phyloP scores from a whole-genome alignment of 2,113 vertebrate species.

The Sarotherodon lohbergeri region DNA sequence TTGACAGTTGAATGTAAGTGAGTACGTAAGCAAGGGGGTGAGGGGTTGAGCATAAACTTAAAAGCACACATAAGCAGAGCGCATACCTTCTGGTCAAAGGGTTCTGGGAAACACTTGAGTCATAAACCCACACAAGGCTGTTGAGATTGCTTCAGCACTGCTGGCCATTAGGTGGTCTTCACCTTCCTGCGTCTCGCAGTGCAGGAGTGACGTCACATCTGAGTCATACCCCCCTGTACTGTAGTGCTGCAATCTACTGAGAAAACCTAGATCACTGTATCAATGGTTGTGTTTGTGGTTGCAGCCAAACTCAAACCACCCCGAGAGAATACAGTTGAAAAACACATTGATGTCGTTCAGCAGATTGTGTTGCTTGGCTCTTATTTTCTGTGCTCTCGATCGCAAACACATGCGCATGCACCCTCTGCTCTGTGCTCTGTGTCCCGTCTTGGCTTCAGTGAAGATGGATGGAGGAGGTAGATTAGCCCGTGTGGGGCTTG shows the following conservation, averaged over 20 bases:
- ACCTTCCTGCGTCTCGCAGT: slow-evolving; percentile 41
- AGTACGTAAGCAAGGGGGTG: slow-evolving; percentile 21
- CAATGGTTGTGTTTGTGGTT: slow-evolving; percentile 29
- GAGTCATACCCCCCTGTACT: slow-evolving; percentile 34
- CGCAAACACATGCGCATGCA: not conserved
- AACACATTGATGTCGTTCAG: slow-evolving; percentile 2
- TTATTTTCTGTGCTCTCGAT: not conserved
- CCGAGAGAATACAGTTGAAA: not conserved
- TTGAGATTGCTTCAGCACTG: slow-evolving; percentile 49
- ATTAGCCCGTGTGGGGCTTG: slow-evolving; percentile 6
- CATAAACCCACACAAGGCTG: slow-evolving; percentile 29
- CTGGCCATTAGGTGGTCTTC: slow-evolving; percentile 43
- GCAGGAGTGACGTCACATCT: slow-evolving; percentile 44
- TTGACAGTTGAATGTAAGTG: slow-evolving; percentile 24
- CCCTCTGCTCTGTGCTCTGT: not conserved
- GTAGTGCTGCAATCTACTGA: not conserved
- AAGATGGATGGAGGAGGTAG: slow-evolving; percentile 6
- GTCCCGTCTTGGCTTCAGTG: not conserved
- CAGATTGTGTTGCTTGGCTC: slow-evolving; percentile 9
- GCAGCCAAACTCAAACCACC: slow-evolving; percentile 5
- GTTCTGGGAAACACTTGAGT: slow-evolving; percentile 55
- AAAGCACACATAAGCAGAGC: slow-evolving; percentile 29
- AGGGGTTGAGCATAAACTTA: slow-evolving; percentile 18
- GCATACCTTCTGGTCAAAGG: slow-evolving; percentile 7
- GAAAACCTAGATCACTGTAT: slow-evolving; percentile 17